A percentile compares a stretch with the other conserved stretches of the same genome.
Evolutionary conservation across 2,113 vertebrate species (phyloP).

Genomic region (Chloroceryle aenea): DNA sequence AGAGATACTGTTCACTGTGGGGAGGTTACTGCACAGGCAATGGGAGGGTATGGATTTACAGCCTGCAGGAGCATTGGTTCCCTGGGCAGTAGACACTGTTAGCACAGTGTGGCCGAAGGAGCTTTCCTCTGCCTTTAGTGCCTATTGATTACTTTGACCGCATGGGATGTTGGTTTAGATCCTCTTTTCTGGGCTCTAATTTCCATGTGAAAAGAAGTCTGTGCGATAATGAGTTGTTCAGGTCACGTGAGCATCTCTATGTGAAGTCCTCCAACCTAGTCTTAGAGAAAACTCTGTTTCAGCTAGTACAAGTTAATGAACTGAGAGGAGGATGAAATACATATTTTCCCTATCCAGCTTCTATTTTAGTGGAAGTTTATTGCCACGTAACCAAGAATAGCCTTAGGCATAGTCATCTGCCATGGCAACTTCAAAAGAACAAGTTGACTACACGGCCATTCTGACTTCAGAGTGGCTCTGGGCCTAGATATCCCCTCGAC

Average conservation of each 20-base stretch:
- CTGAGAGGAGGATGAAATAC: not conserved
- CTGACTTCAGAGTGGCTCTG: not conserved
- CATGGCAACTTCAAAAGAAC: not conserved
- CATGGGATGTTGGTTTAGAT: not conserved
- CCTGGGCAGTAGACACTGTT: not conserved
- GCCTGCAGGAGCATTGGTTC: not conserved
- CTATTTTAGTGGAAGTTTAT: not conserved
- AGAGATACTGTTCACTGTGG: not conserved
- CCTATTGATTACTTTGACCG: not conserved
- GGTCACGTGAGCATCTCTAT: not conserved
- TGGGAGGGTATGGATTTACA: not conserved
- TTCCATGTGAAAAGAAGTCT: not conserved
- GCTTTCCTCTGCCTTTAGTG: not conserved
- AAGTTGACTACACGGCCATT: not conserved
- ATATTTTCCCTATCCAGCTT: not conserved
- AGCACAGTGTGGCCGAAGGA: not conserved
- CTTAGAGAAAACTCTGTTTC: not conserved
- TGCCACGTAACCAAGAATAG: not conserved
- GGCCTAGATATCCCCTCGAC: not conserved
- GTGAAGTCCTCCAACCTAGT: not conserved
- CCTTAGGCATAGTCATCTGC: not conserved
- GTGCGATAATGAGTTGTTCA: not conserved
- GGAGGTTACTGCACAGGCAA: not conserved
- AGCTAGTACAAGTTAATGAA: not conserved
- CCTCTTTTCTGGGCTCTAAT: not conserved